phyloP scores from a whole-genome alignment of 2,113 vertebrate species.

The Xiphophorus maculatus region DNA sequence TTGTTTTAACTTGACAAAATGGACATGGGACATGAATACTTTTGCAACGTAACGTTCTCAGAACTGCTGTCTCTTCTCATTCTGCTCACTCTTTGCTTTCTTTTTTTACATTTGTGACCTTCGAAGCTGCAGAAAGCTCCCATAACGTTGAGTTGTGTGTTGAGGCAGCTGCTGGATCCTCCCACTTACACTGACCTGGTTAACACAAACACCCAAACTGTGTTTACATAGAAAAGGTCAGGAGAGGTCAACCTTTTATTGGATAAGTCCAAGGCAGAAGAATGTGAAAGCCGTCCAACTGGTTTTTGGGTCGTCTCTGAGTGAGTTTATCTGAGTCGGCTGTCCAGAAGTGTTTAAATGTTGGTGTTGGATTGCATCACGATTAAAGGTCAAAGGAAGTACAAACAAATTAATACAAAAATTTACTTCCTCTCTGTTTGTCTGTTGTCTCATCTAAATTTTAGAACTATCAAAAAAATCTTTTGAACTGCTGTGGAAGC shows the following conservation, averaged over 20 bases:
- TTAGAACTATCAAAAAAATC: too few species aligned
- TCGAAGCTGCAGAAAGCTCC: conserved; percentile 16
- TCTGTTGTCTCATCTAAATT: too few species aligned
- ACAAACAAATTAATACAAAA: too few species aligned
- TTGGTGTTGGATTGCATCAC: not conserved
- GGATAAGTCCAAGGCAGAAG: not conserved
- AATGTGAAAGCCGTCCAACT: not conserved
- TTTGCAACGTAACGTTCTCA: not conserved
- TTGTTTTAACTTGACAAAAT: not conserved
- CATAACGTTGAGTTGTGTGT: conserved; percentile 51
- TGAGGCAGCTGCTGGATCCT: conserved; percentile 77
- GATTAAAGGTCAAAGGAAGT: not conserved
- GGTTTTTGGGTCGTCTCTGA: not conserved
- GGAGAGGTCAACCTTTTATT: conserved; percentile 62
- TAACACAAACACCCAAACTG: not conserved
- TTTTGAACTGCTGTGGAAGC: too few species aligned
- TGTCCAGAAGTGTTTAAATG: not conserved
- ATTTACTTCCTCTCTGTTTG: too few species aligned
- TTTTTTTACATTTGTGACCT: conserved; percentile 18
- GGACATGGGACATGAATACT: not conserved
- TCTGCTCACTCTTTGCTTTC: conserved; percentile 40
- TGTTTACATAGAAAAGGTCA: conserved; percentile 39
- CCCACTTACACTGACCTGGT: conserved; percentile 30
- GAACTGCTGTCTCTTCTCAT: conserved; percentile 36
- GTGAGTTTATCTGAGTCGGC: not conserved